Base-by-base conservation (phyloP, 2,113 vertebrate genomes). In the Odontesthes bonariensis region DNA sequence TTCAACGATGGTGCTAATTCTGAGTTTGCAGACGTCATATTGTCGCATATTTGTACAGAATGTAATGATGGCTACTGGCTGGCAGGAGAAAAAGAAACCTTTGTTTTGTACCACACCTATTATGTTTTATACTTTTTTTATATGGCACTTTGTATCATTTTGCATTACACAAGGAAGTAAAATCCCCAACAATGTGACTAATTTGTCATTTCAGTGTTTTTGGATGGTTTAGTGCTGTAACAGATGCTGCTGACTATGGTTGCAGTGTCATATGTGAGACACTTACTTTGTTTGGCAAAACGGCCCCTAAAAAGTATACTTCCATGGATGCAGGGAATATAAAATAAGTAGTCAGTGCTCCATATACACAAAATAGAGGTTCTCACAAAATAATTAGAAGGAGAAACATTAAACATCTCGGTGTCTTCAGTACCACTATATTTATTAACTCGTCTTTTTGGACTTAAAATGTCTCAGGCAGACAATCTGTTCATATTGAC, bases 21-120 rank as follows among this genome's bases (percentile, higher is more conserved):
- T 75, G 51, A 87, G 51, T 83, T 66, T 23, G 35, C 16, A 86
- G 83, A 90, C 78, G 69, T 72, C 58, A 57, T 85, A 72, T 74
- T 78, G 77, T 79, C 68, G 75, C 12, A 38, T 69, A 56, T 78
- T 71, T 89, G 82, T 81, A 84, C 75, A 86, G 78, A 69, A 11
- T 78, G 58, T 81, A 52, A 82, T 52, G 57, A 87, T 85, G 80
- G 90, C 86, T 92, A 91, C 90, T 92, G 91, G 87, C 70, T 92
- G 88, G 92, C 87, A 92, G 91, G 5, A 19, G 14, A 35, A 42
- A 80, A 77, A 72, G 20, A 38, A n/a, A 5, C 35, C 38, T 12
- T 60, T 79, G 33, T 81, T 87, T 86, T 88, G 42, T 86, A 75
- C 83, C n/a, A 69, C 12, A 57, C 70, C 3, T 76, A 42, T 68